A percentile compares a stretch with the other conserved stretches of the same genome.
These are phyloP conservation scores for Chelon auratus DNA, from an alignment of 2,797 vertebrate species.

Conservation along the genomic window DNA sequence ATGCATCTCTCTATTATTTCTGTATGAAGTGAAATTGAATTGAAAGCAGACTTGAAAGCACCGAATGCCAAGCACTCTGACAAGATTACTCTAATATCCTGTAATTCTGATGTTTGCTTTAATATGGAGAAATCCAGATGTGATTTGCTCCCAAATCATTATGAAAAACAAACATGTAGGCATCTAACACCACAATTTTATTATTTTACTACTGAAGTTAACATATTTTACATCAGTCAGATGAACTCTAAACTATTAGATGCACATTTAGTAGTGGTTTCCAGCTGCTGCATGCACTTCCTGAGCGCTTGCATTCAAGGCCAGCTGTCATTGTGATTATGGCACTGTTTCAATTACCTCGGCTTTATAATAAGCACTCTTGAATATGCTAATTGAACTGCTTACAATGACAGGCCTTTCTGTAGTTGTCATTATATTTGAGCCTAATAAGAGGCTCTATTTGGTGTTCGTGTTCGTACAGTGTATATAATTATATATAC, in stretches of 20 bases:
- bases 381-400: neutral
- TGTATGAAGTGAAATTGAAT: slow-evolving; percentile 66
- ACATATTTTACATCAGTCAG: slow-evolving; percentile 8
- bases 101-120: slow-evolving; percentile 58
- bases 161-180: slow-evolving; percentile 17
- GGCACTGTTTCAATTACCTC: slow-evolving; percentile 47
- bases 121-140: slow-evolving; percentile 65
- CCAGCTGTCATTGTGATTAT: slow-evolving; percentile 49
- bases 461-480: slow-evolving; percentile 14
- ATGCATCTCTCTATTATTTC: slow-evolving; percentile 30
- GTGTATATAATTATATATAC: slow-evolving; percentile 56
- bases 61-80: slow-evolving; percentile 62
- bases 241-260: slow-evolving; percentile 23
- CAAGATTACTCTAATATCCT: slow-evolving; percentile 66
- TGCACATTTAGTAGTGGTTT: neutral
- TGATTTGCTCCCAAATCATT: slow-evolving; percentile 51
- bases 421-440: slow-evolving; percentile 14
- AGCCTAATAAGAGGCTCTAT: slow-evolving; percentile 17
- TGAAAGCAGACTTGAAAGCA: slow-evolving; percentile 69
- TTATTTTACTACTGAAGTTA: slow-evolving; percentile 9
- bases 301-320: slow-evolving; percentile 46
- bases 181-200: slow-evolving; percentile 12
- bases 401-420: neutral
- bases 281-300: slow-evolving; percentile 11
- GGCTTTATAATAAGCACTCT: slow-evolving; percentile 7